phyloP scores from a whole-genome alignment of 92 coral and sea anemone species.

The Phenganax subtilis region DNA sequence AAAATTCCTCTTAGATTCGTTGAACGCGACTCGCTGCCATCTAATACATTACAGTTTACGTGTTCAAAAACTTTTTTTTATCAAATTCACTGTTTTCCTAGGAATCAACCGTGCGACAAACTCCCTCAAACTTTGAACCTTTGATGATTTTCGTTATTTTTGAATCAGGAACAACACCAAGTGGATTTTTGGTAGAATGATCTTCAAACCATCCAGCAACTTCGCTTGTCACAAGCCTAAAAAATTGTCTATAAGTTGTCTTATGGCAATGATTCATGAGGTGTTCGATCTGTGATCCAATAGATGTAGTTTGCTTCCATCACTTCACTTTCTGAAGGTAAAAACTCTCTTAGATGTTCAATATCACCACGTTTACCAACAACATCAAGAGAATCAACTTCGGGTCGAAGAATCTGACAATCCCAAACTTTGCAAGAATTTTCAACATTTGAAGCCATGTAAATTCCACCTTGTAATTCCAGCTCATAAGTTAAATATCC shows the following conservation, averaged over 20 bases:
- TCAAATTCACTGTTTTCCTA: no score
- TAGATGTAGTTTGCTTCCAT: background rate
- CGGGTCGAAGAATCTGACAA: background rate
- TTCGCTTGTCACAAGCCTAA: background rate
- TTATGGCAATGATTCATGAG: background rate
- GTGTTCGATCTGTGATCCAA: slow-evolving; percentile 1
- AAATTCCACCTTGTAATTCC: slow-evolving; percentile 23
- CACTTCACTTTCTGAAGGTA: background rate
- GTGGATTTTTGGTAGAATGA: background rate
- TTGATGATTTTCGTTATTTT: background rate
- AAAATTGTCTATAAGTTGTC: background rate
- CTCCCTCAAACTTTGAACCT: no score
- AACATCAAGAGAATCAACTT: background rate
- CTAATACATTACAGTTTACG: background rate
- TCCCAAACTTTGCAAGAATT: slow-evolving; percentile 16
- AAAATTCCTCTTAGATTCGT: no score
- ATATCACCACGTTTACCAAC: background rate
- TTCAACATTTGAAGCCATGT: slow-evolving; percentile 24
- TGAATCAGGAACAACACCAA: background rate
- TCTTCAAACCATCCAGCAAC: background rate
- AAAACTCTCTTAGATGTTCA: background rate
- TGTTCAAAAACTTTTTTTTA: background rate
- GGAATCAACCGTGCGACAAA: no score
- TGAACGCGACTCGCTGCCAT: background rate
- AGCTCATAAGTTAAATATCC: background rate